Conservation (phyloP, 2,113 vertebrate species). For the Guaruba guarouba region DNA sequence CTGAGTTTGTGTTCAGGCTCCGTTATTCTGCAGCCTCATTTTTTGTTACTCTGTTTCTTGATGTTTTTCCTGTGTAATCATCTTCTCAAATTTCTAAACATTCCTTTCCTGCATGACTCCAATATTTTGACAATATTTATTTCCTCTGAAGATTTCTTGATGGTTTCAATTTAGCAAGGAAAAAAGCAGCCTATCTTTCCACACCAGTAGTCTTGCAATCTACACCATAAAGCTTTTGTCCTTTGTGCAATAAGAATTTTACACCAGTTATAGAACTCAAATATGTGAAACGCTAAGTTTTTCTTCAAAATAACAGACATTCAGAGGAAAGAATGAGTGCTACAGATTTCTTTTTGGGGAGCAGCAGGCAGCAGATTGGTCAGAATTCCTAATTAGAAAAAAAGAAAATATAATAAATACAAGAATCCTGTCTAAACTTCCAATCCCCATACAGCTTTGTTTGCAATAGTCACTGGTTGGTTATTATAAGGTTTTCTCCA, state of each 20-base stretch:
- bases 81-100: not conserved
- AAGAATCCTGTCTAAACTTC: not conserved
- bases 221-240: not conserved
- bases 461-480: not conserved
- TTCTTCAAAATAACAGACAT: not conserved
- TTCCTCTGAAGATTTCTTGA: not conserved
- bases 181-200: not conserved
- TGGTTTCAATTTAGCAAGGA: not conserved
- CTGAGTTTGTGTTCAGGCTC: not conserved
- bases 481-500: not conserved
- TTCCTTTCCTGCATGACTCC: not conserved
- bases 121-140: constrained; percentile 44
- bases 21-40: not conserved
- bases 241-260: not conserved
- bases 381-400: not conserved
- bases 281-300: not conserved
- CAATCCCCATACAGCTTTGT: not conserved
- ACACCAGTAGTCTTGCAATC: not conserved
- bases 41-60: not conserved
- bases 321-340: not conserved
- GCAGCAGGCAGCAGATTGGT: not conserved
- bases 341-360: not conserved
- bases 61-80: not conserved
- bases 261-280: not conserved
- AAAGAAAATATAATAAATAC: not conserved